Conservation (phyloP, 23 tunicate genomes). For the Corella eumyota region DNA sequence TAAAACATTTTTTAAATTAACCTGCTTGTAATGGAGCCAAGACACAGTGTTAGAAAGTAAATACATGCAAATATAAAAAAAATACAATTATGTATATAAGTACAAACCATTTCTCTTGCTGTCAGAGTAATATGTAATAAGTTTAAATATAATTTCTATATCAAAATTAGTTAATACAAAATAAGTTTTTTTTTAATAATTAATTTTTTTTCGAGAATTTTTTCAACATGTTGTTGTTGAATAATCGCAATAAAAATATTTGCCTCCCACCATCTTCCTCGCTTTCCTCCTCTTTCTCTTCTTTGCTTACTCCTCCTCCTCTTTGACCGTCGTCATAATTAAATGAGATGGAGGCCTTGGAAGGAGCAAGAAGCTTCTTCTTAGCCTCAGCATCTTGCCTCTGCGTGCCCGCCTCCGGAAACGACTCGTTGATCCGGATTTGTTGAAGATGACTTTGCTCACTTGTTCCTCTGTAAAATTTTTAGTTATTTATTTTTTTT, state of each 20-base stretch:
- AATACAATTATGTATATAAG: too few species aligned
- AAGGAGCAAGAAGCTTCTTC: constrained; percentile 51
- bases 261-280: constrained; percentile 32
- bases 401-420: constrained; percentile 39
- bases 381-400: constrained; percentile 63
- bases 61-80: neutral
- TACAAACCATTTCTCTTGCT: too few species aligned
- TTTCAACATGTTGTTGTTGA: too few species aligned
- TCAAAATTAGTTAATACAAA: too few species aligned
- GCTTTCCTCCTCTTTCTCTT: too few species aligned
- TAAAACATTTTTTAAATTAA: neutral
- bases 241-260: constrained; percentile 7
- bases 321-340: constrained; percentile 36
- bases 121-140: too few species aligned
- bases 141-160: too few species aligned
- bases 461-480: constrained; percentile 25
- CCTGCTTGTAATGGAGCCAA: too few species aligned
- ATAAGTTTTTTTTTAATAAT: too few species aligned
- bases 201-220: too few species aligned
- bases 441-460: constrained; percentile 62
- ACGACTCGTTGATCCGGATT: constrained; percentile 57
- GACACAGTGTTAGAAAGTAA: neutral
- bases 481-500: neutral
- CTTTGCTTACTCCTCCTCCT: constrained; percentile 1
- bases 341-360: constrained; percentile 66